Evolutionary conservation across 1,140 invertebrate genomes (phyloP).

Genomic region (Episyrphus balteatus): DNA sequence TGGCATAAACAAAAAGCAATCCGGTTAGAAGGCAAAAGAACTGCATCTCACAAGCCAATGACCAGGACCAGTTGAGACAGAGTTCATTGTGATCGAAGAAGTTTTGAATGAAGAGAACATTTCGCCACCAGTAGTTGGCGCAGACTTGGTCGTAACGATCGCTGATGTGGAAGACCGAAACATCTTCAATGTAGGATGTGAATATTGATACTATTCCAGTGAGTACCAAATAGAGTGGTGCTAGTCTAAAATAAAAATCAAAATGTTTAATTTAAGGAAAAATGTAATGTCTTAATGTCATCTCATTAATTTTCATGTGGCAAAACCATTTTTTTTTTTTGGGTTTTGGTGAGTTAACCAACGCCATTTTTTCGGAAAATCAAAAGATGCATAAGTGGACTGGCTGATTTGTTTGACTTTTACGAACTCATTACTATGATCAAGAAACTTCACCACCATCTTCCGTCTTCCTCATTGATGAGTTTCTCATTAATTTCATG

Average conservation of each 20-base stretch:
- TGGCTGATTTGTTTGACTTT: too few relatives aligned
- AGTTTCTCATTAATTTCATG: too few relatives aligned
- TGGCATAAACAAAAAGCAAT: conserved; percentile 42
- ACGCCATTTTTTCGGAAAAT: too few relatives aligned
- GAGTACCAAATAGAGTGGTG: conserved; percentile 43
- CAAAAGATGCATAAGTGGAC: too few relatives aligned
- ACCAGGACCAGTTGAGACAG: conserved; percentile 75
- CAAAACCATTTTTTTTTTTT: too few relatives aligned
- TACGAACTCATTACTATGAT: too few relatives aligned
- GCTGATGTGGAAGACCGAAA: conserved; percentile 39
- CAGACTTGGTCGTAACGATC: conserved; percentile 41
- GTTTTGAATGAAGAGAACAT: conserved; percentile 52
- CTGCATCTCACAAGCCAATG: conserved; percentile 70
- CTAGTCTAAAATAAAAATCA: conserved; percentile 29
- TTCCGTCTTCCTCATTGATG: too few relatives aligned
- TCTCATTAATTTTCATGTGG: too few relatives aligned
- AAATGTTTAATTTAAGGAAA: neutral
- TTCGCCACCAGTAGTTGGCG: conserved; percentile 50
- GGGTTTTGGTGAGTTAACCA: too few relatives aligned
- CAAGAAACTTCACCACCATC: too few relatives aligned
- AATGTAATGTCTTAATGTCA: too few relatives aligned
- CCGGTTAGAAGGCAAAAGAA: conserved; percentile 50
- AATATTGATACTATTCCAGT: conserved; percentile 41
- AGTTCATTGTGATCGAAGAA: conserved; percentile 41
- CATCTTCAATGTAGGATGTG: conserved; percentile 38